These are phyloP conservation scores for Tethea ocularis DNA, from an alignment of 2,888 invertebrate species.

Conservation along the genomic window DNA sequence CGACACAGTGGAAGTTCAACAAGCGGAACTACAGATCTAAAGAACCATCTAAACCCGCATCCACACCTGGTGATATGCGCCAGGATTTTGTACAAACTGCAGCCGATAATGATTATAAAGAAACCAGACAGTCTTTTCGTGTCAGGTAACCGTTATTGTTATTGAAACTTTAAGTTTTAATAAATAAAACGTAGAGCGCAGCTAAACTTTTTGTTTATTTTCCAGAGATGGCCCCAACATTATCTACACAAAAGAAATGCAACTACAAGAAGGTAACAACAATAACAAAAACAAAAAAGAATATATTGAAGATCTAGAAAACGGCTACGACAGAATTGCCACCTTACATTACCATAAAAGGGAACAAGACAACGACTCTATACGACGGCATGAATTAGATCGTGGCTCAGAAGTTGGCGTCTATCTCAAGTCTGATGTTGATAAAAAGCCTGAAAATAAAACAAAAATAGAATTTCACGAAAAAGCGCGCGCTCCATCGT, in stretches of 20 bases:
- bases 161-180: not conserved
- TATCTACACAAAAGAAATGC: slow-evolving; percentile 81
- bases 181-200: not conserved
- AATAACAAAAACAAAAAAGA: slow-evolving; percentile 78
- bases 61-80: slow-evolving; percentile 73
- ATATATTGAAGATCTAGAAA: slow-evolving; percentile 85
- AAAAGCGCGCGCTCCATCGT: slow-evolving; percentile 61
- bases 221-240: slow-evolving; percentile 82
- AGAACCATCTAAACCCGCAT: slow-evolving; percentile 78
- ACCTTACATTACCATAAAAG: slow-evolving; percentile 73
- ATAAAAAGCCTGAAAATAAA: slow-evolving; percentile 60
- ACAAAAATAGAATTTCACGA: slow-evolving; percentile 58
- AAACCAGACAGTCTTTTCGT: slow-evolving; percentile 70
- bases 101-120: slow-evolving; percentile 76
- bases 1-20: slow-evolving; percentile 90
- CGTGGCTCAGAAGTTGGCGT: slow-evolving; percentile 87
- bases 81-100: slow-evolving; percentile 79
- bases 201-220: slow-evolving; percentile 9
- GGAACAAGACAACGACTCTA: slow-evolving; percentile 88
- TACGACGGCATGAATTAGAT: slow-evolving; percentile 90
- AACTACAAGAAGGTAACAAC: slow-evolving; percentile 71
- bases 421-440: slow-evolving; percentile 71
- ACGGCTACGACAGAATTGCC: slow-evolving; percentile 80
- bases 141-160: slow-evolving; percentile 53
- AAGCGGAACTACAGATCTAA: slow-evolving; percentile 84